phyloP scores from a whole-genome alignment of 2,113 vertebrate genomes.

The Elanus axillaris region DNA sequence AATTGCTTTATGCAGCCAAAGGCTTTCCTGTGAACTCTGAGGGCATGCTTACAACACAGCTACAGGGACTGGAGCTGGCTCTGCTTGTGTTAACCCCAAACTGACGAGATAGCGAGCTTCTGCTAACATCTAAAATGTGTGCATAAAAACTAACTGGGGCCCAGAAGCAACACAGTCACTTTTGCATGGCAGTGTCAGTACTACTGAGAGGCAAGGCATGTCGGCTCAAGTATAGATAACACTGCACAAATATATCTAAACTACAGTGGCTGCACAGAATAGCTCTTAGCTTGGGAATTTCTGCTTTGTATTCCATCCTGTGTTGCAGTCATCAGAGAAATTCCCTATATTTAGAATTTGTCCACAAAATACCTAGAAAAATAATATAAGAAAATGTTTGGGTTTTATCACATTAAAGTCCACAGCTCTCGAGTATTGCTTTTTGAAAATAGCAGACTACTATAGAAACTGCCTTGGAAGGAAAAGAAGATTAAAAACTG shows the following conservation, averaged over 20 bases:
- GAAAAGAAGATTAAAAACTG: slow-evolving; percentile 14
- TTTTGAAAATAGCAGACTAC: neutral
- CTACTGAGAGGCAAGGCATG: neutral
- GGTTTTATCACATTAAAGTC: neutral
- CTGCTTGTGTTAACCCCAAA: neutral
- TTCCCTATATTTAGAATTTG: neutral
- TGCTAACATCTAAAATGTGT: neutral
- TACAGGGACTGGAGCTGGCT: neutral
- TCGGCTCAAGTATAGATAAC: neutral
- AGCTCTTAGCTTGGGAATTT: neutral
- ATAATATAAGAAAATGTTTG: neutral
- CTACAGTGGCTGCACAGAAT: neutral
- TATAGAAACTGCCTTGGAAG: neutral
- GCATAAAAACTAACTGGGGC: neutral
- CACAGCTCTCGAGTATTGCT: neutral
- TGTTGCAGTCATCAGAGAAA: neutral
- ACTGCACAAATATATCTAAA: neutral
- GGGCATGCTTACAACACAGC: neutral
- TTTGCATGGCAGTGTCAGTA: neutral
- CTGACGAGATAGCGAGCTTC: neutral
- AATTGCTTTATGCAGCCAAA: slow-evolving; percentile 27
- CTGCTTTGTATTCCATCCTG: neutral
- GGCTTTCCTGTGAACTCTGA: neutral
- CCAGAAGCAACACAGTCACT: neutral
- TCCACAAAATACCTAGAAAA: neutral